Conservation (phyloP, 1,140 invertebrate species). For the Habropoda laboriosa region DNA sequence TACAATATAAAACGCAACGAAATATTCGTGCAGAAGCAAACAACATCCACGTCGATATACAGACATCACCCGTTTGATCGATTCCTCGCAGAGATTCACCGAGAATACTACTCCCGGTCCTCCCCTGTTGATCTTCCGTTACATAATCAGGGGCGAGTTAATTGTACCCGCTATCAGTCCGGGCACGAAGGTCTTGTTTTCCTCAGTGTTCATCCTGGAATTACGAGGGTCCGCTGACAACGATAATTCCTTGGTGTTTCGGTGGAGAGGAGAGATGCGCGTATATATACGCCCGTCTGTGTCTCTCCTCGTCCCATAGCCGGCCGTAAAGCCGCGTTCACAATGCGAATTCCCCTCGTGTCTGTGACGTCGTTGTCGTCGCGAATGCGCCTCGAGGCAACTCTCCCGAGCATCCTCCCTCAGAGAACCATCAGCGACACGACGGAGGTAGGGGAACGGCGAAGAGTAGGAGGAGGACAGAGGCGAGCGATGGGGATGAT, state of each 20-base stretch:
- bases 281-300: not conserved
- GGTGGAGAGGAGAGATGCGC: slow-evolving; percentile 42
- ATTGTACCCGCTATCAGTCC: slow-evolving; percentile 55
- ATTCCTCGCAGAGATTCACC: not conserved
- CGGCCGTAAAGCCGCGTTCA: slow-evolving; percentile 62
- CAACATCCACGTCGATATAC: too few relatives aligned
- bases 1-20: too few relatives aligned
- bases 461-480: too few relatives aligned
- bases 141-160: slow-evolving; percentile 63
- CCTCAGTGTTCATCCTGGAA: slow-evolving; percentile 60
- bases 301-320: too few relatives aligned
- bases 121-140: slow-evolving; percentile 39
- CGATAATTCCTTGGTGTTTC: slow-evolving; percentile 66
- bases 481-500: slow-evolving; percentile 2
- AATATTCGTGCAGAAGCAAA: too few relatives aligned
- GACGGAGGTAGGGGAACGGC: too few relatives aligned
- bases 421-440: slow-evolving; percentile 42
- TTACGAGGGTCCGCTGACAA: slow-evolving; percentile 62
- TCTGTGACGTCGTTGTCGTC: slow-evolving; percentile 17
- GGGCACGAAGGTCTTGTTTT: slow-evolving; percentile 60
- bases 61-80: not conserved
- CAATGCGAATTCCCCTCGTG: slow-evolving; percentile 58
- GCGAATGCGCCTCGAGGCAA: slow-evolving; percentile 39
- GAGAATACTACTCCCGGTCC: not conserved
- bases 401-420: slow-evolving; percentile 2